A percentile compares a stretch with the other conserved stretches of the same genome.
Conservation (phyloP, 2,113 vertebrate genomes). For the Nettapus auritus region DNA sequence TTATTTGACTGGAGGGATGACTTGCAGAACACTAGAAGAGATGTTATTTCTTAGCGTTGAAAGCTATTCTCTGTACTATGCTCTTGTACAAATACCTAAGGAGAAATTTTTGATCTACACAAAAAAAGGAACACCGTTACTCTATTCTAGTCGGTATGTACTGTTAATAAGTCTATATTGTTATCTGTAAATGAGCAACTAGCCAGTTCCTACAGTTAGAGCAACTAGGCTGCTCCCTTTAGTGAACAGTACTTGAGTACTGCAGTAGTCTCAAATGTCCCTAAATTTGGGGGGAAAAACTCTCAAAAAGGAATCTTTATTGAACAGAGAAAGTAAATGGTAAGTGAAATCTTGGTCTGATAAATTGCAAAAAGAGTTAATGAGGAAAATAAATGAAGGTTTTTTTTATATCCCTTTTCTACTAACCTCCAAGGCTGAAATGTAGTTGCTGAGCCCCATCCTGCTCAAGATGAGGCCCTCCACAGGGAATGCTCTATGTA, state of each 20-base stretch:
- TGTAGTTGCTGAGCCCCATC: not conserved
- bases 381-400: not conserved
- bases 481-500: accelerated
- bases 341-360: not conserved
- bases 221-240: not conserved
- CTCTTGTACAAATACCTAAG: no score
- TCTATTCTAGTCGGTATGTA: not conserved
- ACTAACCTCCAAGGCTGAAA: not conserved
- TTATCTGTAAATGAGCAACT: not conserved
- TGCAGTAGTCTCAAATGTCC: not conserved
- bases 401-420: not conserved
- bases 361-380: not conserved
- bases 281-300: not conserved
- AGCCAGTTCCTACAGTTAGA: not conserved
- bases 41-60: not conserved
- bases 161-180: not conserved
- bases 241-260: not conserved
- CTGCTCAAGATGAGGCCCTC: not conserved
- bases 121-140: not conserved
- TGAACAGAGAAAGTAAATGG: not conserved
- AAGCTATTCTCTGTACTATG: not conserved
- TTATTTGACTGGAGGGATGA: not conserved
- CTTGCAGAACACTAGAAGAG: not conserved
- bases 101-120: not conserved
- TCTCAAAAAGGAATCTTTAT: not conserved